phyloP scores from a whole-genome alignment of 2,888 invertebrate genomes.

The Diaperis boleti region DNA sequence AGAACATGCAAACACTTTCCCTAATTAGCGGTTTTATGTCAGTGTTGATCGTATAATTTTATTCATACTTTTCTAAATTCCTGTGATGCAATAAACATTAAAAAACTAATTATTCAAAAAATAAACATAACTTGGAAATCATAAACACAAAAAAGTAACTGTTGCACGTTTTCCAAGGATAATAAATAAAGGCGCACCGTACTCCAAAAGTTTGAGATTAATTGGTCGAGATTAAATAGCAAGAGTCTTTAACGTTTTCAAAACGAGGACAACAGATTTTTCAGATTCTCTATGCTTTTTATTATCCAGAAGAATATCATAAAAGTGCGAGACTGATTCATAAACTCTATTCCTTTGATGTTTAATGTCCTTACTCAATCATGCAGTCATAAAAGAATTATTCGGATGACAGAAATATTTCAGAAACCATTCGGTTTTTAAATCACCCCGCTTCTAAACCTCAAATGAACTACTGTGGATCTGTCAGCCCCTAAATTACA shows the following conservation, averaged over 20 bases:
- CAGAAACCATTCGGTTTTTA: constrained; percentile 7
- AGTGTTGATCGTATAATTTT: constrained; percentile 5
- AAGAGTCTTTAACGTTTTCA: constrained; percentile 12
- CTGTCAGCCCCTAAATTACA: constrained; percentile 19
- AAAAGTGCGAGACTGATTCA: constrained; percentile 10
- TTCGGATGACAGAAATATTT: constrained; percentile 8
- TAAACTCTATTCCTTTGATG: constrained; percentile 13
- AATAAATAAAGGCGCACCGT: constrained; percentile 8
- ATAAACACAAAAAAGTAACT: constrained; percentile 7
- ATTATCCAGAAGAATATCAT: constrained; percentile 15
- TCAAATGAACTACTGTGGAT: constrained; percentile 16
- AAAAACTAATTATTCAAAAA: constrained; percentile 21
- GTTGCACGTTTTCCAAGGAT: background rate
- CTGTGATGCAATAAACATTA: constrained; percentile 24
- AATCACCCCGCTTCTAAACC: background rate
- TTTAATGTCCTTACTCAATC: constrained; percentile 18
- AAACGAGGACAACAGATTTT: constrained; percentile 1
- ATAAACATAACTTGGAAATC: constrained; percentile 5
- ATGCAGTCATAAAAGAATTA: constrained; percentile 10
- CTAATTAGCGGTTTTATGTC: constrained; percentile 17
- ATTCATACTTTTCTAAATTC: constrained; percentile 20
- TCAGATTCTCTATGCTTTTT: constrained; percentile 10
- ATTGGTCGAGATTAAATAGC: constrained; percentile 11
- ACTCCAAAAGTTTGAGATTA: constrained; percentile 6
- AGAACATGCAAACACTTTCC: constrained; percentile 15